Evolutionary conservation across 1,140 invertebrate species (phyloP).

Genomic region (Cylas formicarius): DNA sequence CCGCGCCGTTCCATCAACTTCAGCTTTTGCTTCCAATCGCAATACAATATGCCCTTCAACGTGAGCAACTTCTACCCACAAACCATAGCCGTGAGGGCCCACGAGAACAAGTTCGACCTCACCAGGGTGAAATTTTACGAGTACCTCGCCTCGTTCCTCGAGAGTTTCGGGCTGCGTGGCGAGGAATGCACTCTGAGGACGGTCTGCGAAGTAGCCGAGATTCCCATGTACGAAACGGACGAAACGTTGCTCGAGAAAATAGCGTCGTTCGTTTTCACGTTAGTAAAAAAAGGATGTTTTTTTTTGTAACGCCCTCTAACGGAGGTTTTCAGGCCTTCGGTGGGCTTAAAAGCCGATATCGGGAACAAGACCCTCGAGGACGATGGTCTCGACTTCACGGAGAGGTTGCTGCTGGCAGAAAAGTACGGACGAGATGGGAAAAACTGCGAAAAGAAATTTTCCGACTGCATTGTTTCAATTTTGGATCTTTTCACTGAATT

Average conservation of each 20-base stretch:
- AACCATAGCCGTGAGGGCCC: conserved; percentile 23
- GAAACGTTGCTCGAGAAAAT: conserved; percentile 27
- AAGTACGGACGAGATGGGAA: conserved; percentile 20
- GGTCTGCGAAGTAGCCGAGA: conserved; percentile 26
- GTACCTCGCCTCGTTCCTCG: conserved; percentile 25
- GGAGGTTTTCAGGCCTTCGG: conserved; percentile 26
- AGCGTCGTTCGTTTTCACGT: conserved; percentile 30
- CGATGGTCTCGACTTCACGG: conserved; percentile 4
- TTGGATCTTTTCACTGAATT: conserved; percentile 28
- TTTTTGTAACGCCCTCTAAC: conserved; percentile 5
- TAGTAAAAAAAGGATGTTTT: conserved; percentile 18
- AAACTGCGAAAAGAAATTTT: conserved; percentile 23
- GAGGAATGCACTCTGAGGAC: conserved; percentile 22
- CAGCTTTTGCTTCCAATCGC: conserved; percentile 22
- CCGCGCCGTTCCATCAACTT: conserved; percentile 27
- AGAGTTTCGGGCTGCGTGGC: conserved; percentile 26
- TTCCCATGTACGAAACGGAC: conserved; percentile 23
- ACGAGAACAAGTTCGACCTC: conserved; percentile 21
- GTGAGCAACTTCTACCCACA: conserved; percentile 23
- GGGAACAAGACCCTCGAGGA: not conserved
- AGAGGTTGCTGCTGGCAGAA: conserved; percentile 24
- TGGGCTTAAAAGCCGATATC: conserved; percentile 16
- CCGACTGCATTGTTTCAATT: conserved; percentile 27
- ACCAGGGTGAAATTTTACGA: conserved; percentile 27
- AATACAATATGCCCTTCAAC: conserved; percentile 27